These are phyloP conservation scores for Acholoe squamosa DNA, from an alignment of 2,888 invertebrate species.

Conservation along the genomic window DNA sequence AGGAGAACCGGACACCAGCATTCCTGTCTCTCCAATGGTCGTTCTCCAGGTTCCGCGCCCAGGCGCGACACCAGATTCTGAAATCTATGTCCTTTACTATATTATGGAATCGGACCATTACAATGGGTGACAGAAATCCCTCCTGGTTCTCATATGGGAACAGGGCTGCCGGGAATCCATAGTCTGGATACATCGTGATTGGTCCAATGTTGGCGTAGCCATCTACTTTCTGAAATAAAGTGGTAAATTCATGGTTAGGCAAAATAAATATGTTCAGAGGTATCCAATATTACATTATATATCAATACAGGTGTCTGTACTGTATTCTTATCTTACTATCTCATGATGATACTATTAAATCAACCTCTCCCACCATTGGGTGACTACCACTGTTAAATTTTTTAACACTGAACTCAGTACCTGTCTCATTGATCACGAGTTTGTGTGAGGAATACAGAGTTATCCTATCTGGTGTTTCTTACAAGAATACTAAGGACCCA, in stretches of 20 bases:
- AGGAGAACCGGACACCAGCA: constrained; percentile 96
- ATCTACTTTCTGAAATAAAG: constrained; percentile 21
- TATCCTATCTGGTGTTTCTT: too few species aligned
- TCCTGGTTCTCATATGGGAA: constrained; percentile 83
- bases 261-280: too few species aligned
- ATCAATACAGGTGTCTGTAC: too few species aligned
- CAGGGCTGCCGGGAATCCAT: constrained; percentile 87
- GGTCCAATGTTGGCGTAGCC: constrained; percentile 93
- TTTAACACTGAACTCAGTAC: too few species aligned
- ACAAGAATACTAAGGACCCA: too few species aligned
- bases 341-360: too few species aligned
- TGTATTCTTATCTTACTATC: not conserved
- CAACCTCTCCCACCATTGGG: too few species aligned
- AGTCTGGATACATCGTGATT: constrained; percentile 88
- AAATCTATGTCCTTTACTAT: constrained; percentile 76
- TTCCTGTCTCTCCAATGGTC: constrained; percentile 94
- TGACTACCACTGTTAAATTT: too few species aligned
- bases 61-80: constrained; percentile 80
- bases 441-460: too few species aligned
- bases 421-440: too few species aligned
- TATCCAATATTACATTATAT: too few species aligned
- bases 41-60: constrained; percentile 84
- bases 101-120: constrained; percentile 78
- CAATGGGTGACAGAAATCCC: constrained; percentile 76
- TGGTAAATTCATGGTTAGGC: not conserved